These are phyloP conservation scores for Fragum sueziense DNA, from an alignment of 2,888 invertebrate genomes.

Conservation along the genomic window DNA sequence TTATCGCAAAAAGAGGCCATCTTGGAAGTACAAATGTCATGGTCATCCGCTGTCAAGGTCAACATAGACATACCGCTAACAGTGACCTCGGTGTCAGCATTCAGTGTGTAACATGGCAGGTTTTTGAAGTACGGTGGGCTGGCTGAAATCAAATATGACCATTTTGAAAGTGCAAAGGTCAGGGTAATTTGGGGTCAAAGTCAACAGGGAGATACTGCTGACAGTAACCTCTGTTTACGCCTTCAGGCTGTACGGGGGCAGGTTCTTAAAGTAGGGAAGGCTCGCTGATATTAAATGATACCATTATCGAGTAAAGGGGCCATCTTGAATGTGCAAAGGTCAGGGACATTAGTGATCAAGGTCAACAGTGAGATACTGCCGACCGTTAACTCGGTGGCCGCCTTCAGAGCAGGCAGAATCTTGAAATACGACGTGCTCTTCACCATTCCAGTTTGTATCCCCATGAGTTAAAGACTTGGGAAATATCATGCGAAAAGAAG, in stretches of 20 bases:
- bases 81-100: conserved; percentile 33
- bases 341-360: conserved; percentile 32
- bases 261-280: conserved; percentile 46
- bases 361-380: conserved; percentile 39
- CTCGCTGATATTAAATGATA: no score
- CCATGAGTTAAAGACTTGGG: no score
- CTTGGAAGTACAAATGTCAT: no score
- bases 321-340: no score
- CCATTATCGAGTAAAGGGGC: no score
- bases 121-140: conserved; percentile 49
- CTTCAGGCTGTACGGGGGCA: conserved; percentile 32
- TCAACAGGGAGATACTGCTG: conserved; percentile 37
- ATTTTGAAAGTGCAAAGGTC: no score
- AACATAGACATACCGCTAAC: conserved; percentile 35
- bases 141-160: no score
- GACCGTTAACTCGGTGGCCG: conserved; percentile 28
- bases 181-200: conserved; percentile 34
- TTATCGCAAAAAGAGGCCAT: no score
- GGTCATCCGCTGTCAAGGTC: conserved; percentile 42
- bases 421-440: no score
- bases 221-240: conserved; percentile 34
- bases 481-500: no score
- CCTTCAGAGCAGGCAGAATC: conserved; percentile 37
- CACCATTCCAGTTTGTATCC: no score
- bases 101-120: conserved; percentile 30